phyloP scores from a whole-genome alignment of 2,888 invertebrate species.

The Drosophila pegasa region DNA sequence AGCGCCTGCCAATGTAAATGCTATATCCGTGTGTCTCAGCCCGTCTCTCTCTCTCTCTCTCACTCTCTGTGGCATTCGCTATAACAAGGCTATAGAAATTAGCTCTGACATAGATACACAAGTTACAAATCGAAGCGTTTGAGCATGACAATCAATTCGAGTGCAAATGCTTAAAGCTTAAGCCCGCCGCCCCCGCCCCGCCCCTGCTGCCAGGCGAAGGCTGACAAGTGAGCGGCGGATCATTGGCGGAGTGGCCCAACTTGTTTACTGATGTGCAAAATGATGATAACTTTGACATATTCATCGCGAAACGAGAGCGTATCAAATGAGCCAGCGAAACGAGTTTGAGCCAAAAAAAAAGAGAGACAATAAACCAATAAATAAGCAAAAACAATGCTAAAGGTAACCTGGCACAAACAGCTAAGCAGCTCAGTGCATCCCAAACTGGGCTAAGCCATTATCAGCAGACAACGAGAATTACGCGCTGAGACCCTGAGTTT shows the following conservation, averaged over 20 bases:
- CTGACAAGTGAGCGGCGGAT: conserved; percentile 52
- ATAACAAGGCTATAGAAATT: conserved; percentile 64
- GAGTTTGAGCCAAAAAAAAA: conserved; percentile 42
- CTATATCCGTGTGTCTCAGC: conserved; percentile 7
- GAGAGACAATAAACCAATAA: neutral
- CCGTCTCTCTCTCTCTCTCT: neutral
- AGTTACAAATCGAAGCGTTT: conserved; percentile 37
- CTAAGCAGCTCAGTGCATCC: conserved; percentile 27
- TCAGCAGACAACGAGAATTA: conserved; percentile 3
- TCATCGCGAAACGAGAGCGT: conserved; percentile 56
- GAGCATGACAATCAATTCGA: conserved; percentile 53
- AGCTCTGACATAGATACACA: conserved; percentile 55
- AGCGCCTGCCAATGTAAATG: conserved; percentile 67
- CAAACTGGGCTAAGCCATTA: conserved; percentile 48
- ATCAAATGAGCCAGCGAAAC: conserved; percentile 38
- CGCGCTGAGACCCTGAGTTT: conserved; percentile 4
- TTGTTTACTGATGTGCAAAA: conserved; percentile 56
- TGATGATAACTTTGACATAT: conserved; percentile 60
- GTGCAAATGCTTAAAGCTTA: conserved; percentile 38
- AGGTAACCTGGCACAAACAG: conserved; percentile 28
- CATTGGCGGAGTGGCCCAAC: conserved; percentile 42
- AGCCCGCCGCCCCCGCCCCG: conserved; percentile 2
- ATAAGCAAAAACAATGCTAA: conserved; percentile 11
- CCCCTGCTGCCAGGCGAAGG: conserved; percentile 28
- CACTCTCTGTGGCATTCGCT: conserved; percentile 38